Base-by-base conservation (phyloP, 2,797 vertebrate species). In the Caiman crocodilus region DNA sequence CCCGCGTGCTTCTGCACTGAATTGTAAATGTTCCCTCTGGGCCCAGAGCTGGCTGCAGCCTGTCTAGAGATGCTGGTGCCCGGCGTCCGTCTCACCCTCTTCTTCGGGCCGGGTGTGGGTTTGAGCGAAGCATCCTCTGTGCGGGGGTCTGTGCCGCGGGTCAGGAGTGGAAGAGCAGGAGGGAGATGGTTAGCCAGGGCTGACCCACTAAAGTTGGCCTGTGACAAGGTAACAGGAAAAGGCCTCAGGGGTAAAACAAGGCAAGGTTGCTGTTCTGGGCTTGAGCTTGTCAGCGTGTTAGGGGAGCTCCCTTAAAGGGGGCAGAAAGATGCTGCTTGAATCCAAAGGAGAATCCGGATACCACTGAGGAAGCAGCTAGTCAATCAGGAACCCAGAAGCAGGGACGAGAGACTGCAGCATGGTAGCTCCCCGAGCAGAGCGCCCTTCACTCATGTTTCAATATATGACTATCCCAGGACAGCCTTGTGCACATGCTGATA, bases 401-500 rank as follows among this genome's bases (percentile, higher is more conserved):
- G 55, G 26, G 9, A 6, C 42, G 0, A 35, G 55, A 55, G 82
- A 6, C 12, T 64, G 76, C 85, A 42, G 88, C 0, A 1, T 26
- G 65, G 67, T 57, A n/a, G n/a, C 30, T 50, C 6, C 83, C 58
- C 18, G 1, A 1, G 21, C 0, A 0, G 20, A 14, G 50, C 21
- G 2, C 63, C 28, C 9, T 0, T 5, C 1, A 14, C 74, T 13
- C 18, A 14, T 35, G n/a, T 2, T 3, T 55, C 18, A 12, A 18
- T 0, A 0, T 1, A 50, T 8, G 2, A 0, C 7, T 21, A 26
- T 69, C 21, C 25, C 4, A 1, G 69, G 32, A 28, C 10, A 1
- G 4, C 20, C 0, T 17, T 8, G 59, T 1, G 26, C 25, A 4
- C 0, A 0, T 10, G 16, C 76, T 26, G 55, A 50, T 9, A 50